Conservation (phyloP, 2,888 invertebrate species). For the Hypomecis punctinalis region DNA sequence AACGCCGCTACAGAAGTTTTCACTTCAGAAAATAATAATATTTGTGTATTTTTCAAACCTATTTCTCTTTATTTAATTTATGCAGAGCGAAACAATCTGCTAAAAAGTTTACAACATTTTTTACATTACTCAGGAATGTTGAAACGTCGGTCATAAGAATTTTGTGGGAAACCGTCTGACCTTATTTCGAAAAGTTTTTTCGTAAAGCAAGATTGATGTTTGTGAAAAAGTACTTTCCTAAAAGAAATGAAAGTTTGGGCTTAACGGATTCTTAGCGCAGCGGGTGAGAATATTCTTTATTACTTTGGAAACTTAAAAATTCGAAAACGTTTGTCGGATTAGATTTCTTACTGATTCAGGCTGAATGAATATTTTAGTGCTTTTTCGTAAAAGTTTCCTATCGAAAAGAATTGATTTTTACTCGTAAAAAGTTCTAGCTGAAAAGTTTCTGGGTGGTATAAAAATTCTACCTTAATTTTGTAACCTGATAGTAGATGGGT, state of each 20-base stretch:
- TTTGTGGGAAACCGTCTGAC: conserved; percentile 71
- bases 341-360: conserved; percentile 9
- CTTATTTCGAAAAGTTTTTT: conserved; percentile 70
- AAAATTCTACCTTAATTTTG: too few relatives aligned
- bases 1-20: too few relatives aligned
- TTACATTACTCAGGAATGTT: conserved; percentile 63
- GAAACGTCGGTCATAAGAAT: conserved; percentile 66
- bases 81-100: conserved; percentile 13
- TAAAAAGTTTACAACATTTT: conserved; percentile 62
- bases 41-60: too few relatives aligned
- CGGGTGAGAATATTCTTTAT: conserved; percentile 18
- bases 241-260: conserved; percentile 48
- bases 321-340: conserved; percentile 16
- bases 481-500: too few relatives aligned
- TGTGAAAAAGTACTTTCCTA: conserved; percentile 58
- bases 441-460: too few relatives aligned
- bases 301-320: conserved; percentile 23
- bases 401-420: neutral
- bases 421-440: neutral
- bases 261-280: conserved; percentile 33
- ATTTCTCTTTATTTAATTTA: conserved; percentile 10
- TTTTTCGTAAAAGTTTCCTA: neutral
- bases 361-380: conserved; percentile 17
- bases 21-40: too few relatives aligned
- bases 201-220: conserved; percentile 77